Conservation (phyloP, 2,113 vertebrate genomes). For the Heteronetta atricapilla region DNA sequence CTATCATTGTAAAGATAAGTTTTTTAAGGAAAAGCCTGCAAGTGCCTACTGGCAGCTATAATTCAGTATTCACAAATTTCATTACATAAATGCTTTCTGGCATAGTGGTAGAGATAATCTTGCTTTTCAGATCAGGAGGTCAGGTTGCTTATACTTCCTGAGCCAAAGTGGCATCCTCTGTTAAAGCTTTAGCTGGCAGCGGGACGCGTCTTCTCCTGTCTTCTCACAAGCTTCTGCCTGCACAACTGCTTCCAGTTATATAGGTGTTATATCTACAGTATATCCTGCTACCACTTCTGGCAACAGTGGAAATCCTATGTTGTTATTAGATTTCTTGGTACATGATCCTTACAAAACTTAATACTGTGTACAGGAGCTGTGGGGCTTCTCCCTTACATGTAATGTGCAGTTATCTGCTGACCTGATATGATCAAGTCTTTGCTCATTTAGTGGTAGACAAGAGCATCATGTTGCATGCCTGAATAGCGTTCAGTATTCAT, state of each 20-base stretch:
- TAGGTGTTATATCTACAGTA: not conserved
- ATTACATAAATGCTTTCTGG: not conserved
- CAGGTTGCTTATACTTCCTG: not conserved
- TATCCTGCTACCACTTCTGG: not conserved
- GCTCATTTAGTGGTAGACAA: not conserved
- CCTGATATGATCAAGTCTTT: fast-evolving
- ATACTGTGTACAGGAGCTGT: not conserved
- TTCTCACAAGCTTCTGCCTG: not conserved
- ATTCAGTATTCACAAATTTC: not conserved
- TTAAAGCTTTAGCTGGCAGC: not conserved
- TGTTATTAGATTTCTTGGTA: not conserved
- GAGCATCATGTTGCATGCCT: not conserved
- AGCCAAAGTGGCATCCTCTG: not conserved
- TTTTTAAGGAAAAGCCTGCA: not conserved
- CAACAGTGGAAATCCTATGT: not conserved
- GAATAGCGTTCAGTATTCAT: not conserved
- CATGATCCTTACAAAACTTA: not conserved
- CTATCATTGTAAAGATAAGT: not conserved
- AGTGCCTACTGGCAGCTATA: not conserved
- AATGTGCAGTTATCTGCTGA: not conserved
- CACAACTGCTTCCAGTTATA: not conserved
- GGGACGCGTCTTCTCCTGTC: not conserved
- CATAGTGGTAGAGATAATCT: not conserved
- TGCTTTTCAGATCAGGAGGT: not conserved
- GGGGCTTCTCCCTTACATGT: not conserved